phyloP scores from a whole-genome alignment of 2,113 vertebrate genomes.

The Cryptotis parvus region DNA sequence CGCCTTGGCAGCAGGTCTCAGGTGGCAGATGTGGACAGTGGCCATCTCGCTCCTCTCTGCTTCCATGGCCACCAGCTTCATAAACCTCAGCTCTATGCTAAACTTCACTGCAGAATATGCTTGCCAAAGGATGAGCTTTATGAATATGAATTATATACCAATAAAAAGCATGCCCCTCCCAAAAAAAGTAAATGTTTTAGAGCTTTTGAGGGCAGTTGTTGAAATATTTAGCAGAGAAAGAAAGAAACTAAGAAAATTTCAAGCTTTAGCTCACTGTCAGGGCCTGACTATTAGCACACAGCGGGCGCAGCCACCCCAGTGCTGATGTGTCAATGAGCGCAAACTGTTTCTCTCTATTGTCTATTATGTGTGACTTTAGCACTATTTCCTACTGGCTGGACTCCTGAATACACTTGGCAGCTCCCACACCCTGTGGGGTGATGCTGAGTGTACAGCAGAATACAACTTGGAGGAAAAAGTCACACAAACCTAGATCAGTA shows the following conservation, averaged over 20 bases:
- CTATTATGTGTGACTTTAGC: neutral
- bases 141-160: neutral
- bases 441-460: neutral
- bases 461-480: neutral
- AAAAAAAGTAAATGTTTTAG: neutral
- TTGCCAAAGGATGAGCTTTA: neutral
- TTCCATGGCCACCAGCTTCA: no score
- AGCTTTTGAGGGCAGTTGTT: neutral
- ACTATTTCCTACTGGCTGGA: neutral
- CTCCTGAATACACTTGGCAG: constrained; percentile 3
- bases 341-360: neutral
- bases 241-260: constrained; percentile 22
- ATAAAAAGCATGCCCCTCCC: neutral
- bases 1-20: no score
- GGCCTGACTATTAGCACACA: no score
- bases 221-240: constrained; percentile 8
- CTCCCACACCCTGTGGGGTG: neutral
- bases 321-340: neutral
- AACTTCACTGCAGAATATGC: neutral
- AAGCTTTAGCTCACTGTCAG: neutral
- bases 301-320: neutral
- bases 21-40: no score
- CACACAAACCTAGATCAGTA: neutral
- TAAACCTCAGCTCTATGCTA: neutral
- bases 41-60: no score